Evolutionary conservation across 2,888 invertebrate species (phyloP), one percentile per base, ranked within the genome.

Genomic region (Dicycla oo): DNA sequence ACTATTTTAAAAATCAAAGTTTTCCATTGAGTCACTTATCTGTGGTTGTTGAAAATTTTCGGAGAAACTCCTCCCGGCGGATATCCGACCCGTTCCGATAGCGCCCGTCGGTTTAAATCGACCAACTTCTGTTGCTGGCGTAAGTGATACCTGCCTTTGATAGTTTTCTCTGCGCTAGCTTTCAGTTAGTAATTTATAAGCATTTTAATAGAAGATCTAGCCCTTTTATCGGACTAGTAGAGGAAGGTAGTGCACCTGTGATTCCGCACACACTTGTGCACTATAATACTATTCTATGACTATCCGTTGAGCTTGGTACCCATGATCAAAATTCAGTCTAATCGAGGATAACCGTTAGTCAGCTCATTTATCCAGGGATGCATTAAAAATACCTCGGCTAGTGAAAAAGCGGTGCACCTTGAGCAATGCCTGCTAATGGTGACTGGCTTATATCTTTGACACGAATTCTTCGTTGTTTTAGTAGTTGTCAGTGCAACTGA

Each of bases 21-120:
- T 69, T 65, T 18, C 43, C 45, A 70, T 68, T 56, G 23, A 73
- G 13, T 38, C 34, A 67, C 63, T 78, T 80, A 69, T 70, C 61
- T 70, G n/a, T 23, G 30, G 53, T 30, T 43, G 64, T 61, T 76
- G 67, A 68, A 54, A 65, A 63, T 71, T 75, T 71, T 76, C 60
- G 67, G 57, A 23, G 71, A 54, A 71, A 67, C 69, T 72, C 67
- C 49, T 53, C 53, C 53, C n/a, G 49, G 34, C 73, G 80, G 77
- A 83, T 69, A 73, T 82, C 83, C 80, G 77, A 60, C 63, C 70
- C 70, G 73, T 63, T 58, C 40, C 65, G 79, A 74, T 74, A 79
- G 72, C 67, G 51, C 15, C 45, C 53, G 70, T 63, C 83, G 60
- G 58, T 71, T 82, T 76, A 76, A 76, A 80, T 76, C 73, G 77